Base-by-base conservation (phyloP, 2,888 invertebrate species). In the Lepidocyrtoides sp. region DNA sequence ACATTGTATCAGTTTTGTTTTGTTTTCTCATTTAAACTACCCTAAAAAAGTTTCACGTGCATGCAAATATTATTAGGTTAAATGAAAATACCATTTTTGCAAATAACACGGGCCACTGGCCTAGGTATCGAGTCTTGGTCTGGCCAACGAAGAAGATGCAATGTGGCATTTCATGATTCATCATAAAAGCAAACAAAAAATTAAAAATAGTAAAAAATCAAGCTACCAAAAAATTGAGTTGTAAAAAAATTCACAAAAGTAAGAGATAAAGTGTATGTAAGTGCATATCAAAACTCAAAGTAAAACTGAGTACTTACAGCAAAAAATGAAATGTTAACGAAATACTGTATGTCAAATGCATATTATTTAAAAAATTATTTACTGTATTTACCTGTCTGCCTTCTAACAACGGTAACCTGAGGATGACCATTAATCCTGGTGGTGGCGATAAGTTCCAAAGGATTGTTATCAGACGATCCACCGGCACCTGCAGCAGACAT, bases 401-500 rank as follows among this genome's bases (percentile, higher is more conserved):
- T 86, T 44, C 91, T 66, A 17, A 91, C 86, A 81, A 91, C 91
- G 0, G 91, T 87, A 12, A 91, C 91, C 23, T 91, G 91, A 29
- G 91, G 91, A 36, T 91, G 91, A 41, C 91, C 91, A 69, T 91
- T 91, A 17, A 91, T 91, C 36, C 91, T 81, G 2, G 86, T 82
- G 3, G 91, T 91, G n/a, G 91, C 86, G 10, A 91, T 91, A 69
- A 91, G 91, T 91, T 91, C 91, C 75, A 91, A 75, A 14, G 91
- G 91, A 85, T 90, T 85, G 36, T 91, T 87, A 12, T 85, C 85
- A 23, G 90, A 66, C 8, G 85, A 79, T 5, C 79, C 41, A 5
- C 41, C 54, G 3, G 90, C 85, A 63, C 82, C 72, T 29, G 91
- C 91, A 54, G 91, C 91, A 29, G 91, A 86, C 91, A 91, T 91